Conservation (phyloP, 2,113 vertebrate genomes). For the Gobiocypris rarus region DNA sequence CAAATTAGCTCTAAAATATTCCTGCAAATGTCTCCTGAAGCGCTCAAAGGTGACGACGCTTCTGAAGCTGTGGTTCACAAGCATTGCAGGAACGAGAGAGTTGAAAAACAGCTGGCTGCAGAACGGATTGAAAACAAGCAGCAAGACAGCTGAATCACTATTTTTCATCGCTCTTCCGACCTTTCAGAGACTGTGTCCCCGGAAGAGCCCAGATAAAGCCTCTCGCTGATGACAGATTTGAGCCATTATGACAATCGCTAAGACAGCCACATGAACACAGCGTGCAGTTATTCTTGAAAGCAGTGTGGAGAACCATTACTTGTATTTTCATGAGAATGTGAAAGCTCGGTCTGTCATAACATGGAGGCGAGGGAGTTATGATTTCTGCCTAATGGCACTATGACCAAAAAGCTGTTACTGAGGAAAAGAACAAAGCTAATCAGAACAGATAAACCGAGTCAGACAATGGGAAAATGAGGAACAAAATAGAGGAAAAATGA, state of each 20-base stretch:
- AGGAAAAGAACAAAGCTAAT: slow-evolving; percentile 10
- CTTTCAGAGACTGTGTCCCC: not conserved
- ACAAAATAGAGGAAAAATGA: not conserved
- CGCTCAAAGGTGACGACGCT: not conserved
- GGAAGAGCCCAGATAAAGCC: not conserved
- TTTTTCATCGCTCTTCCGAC: slow-evolving; percentile 6
- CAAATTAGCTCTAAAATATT: slow-evolving; percentile 14
- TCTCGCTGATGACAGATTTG: slow-evolving; percentile 4
- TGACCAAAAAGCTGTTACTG: slow-evolving; percentile 31
- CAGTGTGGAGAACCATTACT: slow-evolving; percentile 17
- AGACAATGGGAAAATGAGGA: not conserved
- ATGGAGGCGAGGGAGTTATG: slow-evolving; percentile 18
- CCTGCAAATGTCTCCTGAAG: slow-evolving; percentile 18
- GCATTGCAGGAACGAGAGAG: not conserved
- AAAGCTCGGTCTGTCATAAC: slow-evolving; percentile 40
- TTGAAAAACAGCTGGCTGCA: not conserved
- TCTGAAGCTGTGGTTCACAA: not conserved
- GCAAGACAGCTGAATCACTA: slow-evolving; percentile 16
- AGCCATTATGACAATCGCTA: not conserved
- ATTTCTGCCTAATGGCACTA: slow-evolving; percentile 28
- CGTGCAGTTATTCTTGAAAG: not conserved
- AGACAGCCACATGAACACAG: slow-evolving; percentile 8
- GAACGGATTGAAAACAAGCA: not conserved
- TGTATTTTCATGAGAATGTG: slow-evolving; percentile 6
- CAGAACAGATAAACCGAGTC: not conserved